phyloP scores from a whole-genome alignment of 2,797 vertebrate species.

The Crocidura indochinensis region DNA sequence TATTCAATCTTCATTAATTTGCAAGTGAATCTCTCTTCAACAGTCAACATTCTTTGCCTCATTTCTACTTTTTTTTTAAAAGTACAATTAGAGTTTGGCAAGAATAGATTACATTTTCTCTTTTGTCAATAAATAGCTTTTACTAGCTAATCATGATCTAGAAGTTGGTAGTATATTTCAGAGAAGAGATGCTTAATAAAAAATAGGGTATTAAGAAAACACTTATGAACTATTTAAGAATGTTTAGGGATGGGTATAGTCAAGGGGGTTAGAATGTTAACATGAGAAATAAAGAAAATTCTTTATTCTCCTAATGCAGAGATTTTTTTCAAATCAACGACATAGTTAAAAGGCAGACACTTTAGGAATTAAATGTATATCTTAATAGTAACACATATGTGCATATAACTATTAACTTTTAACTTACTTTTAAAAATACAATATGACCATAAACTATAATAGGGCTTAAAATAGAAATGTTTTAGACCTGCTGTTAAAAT shows the following conservation, averaged over 20 bases:
- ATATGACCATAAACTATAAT: constrained; percentile 68
- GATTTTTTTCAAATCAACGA: neutral
- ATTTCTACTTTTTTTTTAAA: constrained; percentile 25
- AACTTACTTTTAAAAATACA: constrained; percentile 79
- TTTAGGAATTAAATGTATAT: constrained; percentile 60
- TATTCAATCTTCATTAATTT: constrained; percentile 4
- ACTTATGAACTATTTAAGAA: neutral
- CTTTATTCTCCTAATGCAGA: constrained; percentile 36
- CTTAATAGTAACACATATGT: constrained; percentile 76
- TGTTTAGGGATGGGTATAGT: neutral
- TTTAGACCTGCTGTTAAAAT: constrained; percentile 54
- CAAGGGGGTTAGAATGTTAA: neutral
- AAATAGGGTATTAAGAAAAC: constrained; percentile 38
- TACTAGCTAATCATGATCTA: constrained; percentile 41
- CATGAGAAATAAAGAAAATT: constrained; percentile 39
- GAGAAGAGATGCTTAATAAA: neutral
- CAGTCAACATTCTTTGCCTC: neutral
- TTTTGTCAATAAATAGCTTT: constrained; percentile 37
- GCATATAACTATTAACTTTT: constrained; percentile 70
- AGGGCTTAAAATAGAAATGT: constrained; percentile 62
- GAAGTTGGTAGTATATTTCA: neutral
- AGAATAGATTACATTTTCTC: constrained; percentile 11
- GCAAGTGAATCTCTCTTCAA: constrained; percentile 26
- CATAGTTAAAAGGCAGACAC: constrained; percentile 79
- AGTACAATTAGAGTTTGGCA: constrained; percentile 23